phyloP scores from a whole-genome alignment of 2,888 invertebrate species.

The Latrodectus elegans region DNA sequence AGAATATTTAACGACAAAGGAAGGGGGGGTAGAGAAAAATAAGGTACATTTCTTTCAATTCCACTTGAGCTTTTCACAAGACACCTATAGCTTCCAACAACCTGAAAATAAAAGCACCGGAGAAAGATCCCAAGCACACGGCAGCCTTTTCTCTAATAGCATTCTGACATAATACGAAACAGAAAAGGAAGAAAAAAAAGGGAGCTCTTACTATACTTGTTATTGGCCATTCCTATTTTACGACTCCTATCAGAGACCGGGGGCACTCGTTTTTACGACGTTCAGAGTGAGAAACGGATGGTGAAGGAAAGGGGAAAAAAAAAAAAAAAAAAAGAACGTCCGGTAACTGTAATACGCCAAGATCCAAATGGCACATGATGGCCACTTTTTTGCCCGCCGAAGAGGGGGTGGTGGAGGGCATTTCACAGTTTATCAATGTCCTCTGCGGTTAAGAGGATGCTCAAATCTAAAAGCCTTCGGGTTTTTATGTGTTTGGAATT shows the following conservation, averaged over 20 bases:
- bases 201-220: slow-evolving; percentile 44
- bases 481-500: slow-evolving; percentile 59
- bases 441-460: slow-evolving; percentile 64
- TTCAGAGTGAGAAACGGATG: slow-evolving; percentile 32
- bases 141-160: slow-evolving; percentile 10
- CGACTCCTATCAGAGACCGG: slow-evolving; percentile 44
- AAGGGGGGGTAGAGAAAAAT: too few relatives aligned
- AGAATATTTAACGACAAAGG: too few relatives aligned
- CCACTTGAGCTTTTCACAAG: not conserved
- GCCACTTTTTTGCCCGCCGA: slow-evolving; percentile 41
- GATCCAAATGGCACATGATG: slow-evolving; percentile 60
- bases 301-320: not conserved
- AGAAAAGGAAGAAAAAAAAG: slow-evolving; percentile 6
- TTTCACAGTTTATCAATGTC: slow-evolving; percentile 68
- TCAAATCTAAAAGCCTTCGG: slow-evolving; percentile 49
- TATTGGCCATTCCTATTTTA: slow-evolving; percentile 65
- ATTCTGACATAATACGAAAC: slow-evolving; percentile 24
- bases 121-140: not conserved
- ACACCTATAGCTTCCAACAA: not conserved
- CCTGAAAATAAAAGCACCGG: slow-evolving; percentile 6
- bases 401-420: slow-evolving; percentile 24
- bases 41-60: not conserved
- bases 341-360: slow-evolving; percentile 21
- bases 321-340: slow-evolving; percentile 31
- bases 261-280: slow-evolving; percentile 49